These are phyloP conservation scores for Ephydatia muelleri DNA, from an alignment of 37 sponge, comb jelly and placozoan species.

Conservation along the genomic window DNA sequence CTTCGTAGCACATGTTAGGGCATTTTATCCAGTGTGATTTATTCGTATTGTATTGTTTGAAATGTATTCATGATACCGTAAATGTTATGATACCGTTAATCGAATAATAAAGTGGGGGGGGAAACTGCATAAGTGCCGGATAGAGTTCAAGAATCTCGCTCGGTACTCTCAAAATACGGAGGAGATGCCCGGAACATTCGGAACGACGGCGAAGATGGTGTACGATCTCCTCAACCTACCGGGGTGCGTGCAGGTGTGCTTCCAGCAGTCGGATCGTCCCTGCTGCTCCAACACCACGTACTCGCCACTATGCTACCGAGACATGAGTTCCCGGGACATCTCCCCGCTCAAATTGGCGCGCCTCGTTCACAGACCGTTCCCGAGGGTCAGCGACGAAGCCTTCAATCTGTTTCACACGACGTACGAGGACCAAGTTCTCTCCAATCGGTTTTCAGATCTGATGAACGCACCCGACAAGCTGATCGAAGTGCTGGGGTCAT, in stretches of 20 bases:
- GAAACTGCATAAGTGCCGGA: too few relatives aligned
- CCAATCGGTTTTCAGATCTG: background rate
- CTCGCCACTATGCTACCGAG: background rate
- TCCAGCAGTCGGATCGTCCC: background rate
- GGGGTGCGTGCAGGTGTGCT: slow-evolving; percentile 21
- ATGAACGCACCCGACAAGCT: background rate
- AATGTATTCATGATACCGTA: too few relatives aligned
- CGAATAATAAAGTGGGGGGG: too few relatives aligned
- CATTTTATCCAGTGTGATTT: too few relatives aligned
- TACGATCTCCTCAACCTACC: slow-evolving; percentile 28
- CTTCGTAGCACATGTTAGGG: too few relatives aligned
- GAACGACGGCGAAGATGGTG: background rate
- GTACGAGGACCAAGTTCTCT: background rate
- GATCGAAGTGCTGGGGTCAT: background rate
- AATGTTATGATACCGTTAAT: too few relatives aligned
- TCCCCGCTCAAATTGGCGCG: slow-evolving; percentile 3
- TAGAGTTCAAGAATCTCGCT: slow-evolving; percentile 19
- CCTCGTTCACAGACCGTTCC: slow-evolving; percentile 5
- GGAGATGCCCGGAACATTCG: slow-evolving; percentile 16
- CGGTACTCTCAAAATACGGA: slow-evolving; percentile 13
- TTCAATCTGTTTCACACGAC: background rate
- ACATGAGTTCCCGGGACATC: background rate
- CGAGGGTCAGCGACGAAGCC: background rate
- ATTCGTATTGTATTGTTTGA: too few relatives aligned
- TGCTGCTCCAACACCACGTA: slow-evolving; percentile 20